phyloP scores from a whole-genome alignment of 2,113 vertebrate genomes.

The Tenrec ecaudatus region DNA sequence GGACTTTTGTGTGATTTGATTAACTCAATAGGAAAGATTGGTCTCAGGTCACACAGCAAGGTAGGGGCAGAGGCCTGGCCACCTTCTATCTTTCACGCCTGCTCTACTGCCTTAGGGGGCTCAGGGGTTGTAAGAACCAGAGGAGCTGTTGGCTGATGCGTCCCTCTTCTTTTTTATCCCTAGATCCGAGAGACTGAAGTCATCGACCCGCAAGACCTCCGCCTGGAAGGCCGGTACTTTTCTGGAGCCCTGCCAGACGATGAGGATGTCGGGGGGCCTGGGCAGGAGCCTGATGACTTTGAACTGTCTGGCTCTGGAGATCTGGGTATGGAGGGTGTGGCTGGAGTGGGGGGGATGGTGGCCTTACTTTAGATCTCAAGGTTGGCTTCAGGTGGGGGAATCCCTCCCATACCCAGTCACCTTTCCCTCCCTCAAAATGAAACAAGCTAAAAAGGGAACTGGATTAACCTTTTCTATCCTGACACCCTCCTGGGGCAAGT shows the following conservation, averaged over 20 bases:
- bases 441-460: not conserved
- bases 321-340: constrained; percentile 80
- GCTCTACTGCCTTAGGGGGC: constrained; percentile 50
- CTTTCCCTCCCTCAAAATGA: not conserved
- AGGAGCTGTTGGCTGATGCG: not conserved
- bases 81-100: not conserved
- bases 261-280: constrained; percentile 76
- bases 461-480: not conserved
- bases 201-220: constrained; percentile 83
- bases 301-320: constrained; percentile 93
- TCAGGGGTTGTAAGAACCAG: not conserved
- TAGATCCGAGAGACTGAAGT: constrained; percentile 89
- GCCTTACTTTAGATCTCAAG: not conserved
- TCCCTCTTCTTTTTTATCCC: not conserved
- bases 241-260: constrained; percentile 87
- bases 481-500: not conserved
- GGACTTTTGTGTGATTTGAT: not conserved
- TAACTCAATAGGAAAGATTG: not conserved
- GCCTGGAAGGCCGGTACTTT: constrained; percentile 70
- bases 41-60: not conserved
- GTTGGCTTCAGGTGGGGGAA: too few relatives aligned
- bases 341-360: not conserved
- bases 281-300: constrained; percentile 77
- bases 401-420: too few relatives aligned
- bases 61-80: not conserved